phyloP scores from a whole-genome alignment of 2,797 vertebrate genomes.

The Crenuchus spilurus region DNA sequence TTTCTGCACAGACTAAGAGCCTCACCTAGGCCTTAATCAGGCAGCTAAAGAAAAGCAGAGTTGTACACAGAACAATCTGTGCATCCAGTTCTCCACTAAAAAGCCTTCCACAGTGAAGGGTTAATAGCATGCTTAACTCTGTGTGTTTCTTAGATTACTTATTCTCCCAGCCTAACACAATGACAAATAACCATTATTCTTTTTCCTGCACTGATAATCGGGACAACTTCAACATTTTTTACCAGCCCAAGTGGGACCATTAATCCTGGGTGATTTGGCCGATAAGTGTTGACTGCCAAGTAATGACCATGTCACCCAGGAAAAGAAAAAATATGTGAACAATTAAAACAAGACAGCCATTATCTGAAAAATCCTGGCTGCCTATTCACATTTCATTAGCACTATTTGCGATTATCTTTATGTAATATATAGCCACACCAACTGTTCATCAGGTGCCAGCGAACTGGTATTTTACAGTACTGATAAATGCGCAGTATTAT shows the following conservation, averaged over 20 bases:
- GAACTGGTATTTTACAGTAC: constrained; percentile 18
- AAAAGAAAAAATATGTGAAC: constrained; percentile 91
- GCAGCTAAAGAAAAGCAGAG: constrained; percentile 35
- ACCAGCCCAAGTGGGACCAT: constrained; percentile 98
- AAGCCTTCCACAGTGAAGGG: constrained; percentile 78
- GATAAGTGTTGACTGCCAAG: constrained; percentile 97
- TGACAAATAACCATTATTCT: constrained; percentile 99
- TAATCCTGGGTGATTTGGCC: constrained; percentile 96
- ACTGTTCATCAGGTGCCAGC: constrained; percentile 74
- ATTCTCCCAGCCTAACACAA: constrained; percentile 88
- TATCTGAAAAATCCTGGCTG: constrained; percentile 77
- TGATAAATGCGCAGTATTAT: not conserved
- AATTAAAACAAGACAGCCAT: constrained; percentile 97
- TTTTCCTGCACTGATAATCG: constrained; percentile 97
- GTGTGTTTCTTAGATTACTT: constrained; percentile 87
- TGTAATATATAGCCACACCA: constrained; percentile 81
- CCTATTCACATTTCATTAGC: constrained; percentile 87
- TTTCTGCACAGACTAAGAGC: constrained; percentile 10
- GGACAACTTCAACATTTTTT: constrained; percentile 98
- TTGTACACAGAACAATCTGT: constrained; percentile 53
- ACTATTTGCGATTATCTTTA: constrained; percentile 86
- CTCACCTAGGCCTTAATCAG: not conserved
- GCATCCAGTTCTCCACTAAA: constrained; percentile 61
- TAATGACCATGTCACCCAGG: constrained; percentile 97
- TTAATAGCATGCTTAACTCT: constrained; percentile 86